A percentile compares a stretch with the other conserved stretches of the same genome.
Conservation (phyloP, 2,888 invertebrate species). For the Pilophorus perplexus region DNA sequence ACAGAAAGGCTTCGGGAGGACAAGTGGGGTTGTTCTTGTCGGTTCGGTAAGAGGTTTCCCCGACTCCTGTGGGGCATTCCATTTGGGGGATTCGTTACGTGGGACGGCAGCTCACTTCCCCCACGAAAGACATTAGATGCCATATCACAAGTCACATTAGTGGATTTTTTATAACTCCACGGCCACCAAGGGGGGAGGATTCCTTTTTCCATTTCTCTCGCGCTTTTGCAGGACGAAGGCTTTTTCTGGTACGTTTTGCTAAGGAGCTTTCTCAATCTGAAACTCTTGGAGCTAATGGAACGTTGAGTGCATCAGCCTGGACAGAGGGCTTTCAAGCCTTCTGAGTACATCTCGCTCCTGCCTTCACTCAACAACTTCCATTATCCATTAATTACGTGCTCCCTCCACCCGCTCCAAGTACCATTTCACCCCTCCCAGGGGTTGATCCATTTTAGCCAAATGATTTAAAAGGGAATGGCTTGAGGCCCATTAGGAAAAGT, state of each 20-base stretch:
- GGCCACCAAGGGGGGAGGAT: not conserved
- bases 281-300: conserved; percentile 38
- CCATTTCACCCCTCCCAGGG: not conserved
- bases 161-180: conserved; percentile 35
- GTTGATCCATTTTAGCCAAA: no score
- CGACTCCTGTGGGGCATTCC: conserved; percentile 15
- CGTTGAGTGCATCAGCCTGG: conserved; percentile 38
- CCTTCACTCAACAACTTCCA: conserved; percentile 23
- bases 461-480: no score
- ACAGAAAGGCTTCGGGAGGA: no score
- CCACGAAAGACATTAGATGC: conserved; percentile 29
- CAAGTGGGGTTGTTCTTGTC: no score
- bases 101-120: not conserved
- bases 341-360: conserved; percentile 20
- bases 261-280: conserved; percentile 41
- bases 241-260: conserved; percentile 33
- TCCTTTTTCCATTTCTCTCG: not conserved
- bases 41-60: no score
- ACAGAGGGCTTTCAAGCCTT: conserved; percentile 25
- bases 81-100: conserved; percentile 33
- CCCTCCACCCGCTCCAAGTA: not conserved
- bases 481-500: no score
- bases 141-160: conserved; percentile 40
- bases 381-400: conserved; percentile 20
- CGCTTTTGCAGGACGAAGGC: not conserved